Evolutionary conservation across 2,113 vertebrate species (phyloP).

Genomic region (Polypterus bichir): DNA sequence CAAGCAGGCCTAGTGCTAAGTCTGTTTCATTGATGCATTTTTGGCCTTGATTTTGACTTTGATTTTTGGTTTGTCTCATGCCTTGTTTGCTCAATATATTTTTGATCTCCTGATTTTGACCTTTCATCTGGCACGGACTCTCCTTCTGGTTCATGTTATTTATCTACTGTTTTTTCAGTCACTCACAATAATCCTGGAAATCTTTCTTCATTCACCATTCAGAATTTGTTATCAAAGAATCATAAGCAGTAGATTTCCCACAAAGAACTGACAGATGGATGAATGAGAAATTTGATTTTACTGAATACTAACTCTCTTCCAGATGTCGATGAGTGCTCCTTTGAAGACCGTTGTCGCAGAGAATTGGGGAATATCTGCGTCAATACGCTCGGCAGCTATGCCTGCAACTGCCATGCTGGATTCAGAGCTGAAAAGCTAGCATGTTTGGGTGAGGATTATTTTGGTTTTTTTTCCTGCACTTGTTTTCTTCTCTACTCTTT

Average conservation of each 20-base stretch:
- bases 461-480: no score
- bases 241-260: not conserved
- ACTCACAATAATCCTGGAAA: no score
- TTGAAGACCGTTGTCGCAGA: conserved; percentile 46
- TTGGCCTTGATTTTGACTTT: no score
- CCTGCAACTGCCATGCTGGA: conserved; percentile 46
- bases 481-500: not conserved
- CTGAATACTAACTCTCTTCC: not conserved
- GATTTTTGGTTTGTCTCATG: no score
- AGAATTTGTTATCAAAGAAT: not conserved
- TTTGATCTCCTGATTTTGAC: no score
- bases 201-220: no score
- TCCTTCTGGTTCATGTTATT: no score
- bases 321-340: conserved; percentile 62
- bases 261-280: not conserved
- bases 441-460: conserved; percentile 41
- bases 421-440: conserved; percentile 39
- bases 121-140: no score
- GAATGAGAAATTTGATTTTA: not conserved
- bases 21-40: no score
- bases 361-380: conserved; percentile 54
- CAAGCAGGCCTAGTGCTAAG: no score
- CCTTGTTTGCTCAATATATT: no score
- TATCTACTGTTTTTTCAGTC: no score
- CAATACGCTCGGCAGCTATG: conserved; percentile 54